Base-by-base conservation (phyloP, 64 coral and sea anemone species). In the Actinia equina region DNA sequence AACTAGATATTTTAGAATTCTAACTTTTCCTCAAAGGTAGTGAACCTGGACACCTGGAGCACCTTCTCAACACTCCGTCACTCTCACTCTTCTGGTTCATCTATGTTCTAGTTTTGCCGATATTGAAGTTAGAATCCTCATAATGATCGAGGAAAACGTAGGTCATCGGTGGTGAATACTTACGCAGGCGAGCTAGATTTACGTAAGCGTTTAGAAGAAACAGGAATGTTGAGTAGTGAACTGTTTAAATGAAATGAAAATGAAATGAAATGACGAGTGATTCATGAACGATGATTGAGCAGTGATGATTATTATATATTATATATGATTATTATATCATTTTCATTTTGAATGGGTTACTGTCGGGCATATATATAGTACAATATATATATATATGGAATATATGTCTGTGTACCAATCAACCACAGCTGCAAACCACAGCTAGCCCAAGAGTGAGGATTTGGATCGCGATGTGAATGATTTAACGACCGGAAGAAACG, bases 101-200 rank as follows among this genome's bases (percentile, higher is more conserved):
- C 30, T 4, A 49, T 49, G 7, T 49, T 49, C 46, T 4, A 6
- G 22, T 3, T 22, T 65, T 23, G 17, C 46, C 13, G 14, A 63
- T n/a, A n/a, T 63, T 63, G 13, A 3, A 65, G 62, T 65, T 65
- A 65, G 62, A 23, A 65, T 65, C 22, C 22, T 65, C 11, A 57
- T 57, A 12, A 54, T 54, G 6, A 57, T 16, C 55, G 55, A 13
- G 55, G 15, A 8, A 49, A 49, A 64, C 41, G 69, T 74, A 4
- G 69, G 69, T 30, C 83, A 58, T 23, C 56, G 83, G 83, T 85
- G 26, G 55, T 61, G 52, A 43, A 63, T 85, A 85, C 83, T 85
- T 85, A 85, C 83, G 83, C 83, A 63, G 83, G 83, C 59, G 83
- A 59, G 26, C 83, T 85, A 58, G 52, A 58, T 85, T 85, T 85